A percentile compares a stretch with the other conserved stretches of the same genome.
Conservation (phyloP, 2,888 invertebrate genomes). For the Clitarchus hookeri region DNA sequence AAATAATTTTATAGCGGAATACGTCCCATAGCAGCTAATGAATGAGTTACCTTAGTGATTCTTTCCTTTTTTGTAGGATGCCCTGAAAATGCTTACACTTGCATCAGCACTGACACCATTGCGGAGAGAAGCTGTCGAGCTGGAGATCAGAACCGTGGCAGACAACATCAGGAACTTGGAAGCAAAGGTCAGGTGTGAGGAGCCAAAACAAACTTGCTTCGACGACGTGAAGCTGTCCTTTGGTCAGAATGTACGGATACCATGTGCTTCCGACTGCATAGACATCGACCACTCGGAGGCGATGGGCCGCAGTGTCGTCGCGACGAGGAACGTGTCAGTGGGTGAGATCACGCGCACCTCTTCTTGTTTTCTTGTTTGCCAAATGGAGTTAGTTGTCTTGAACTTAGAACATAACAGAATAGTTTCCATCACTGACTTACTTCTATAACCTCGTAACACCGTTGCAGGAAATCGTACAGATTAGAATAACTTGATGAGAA, state of each 20-base stretch:
- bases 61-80: not conserved
- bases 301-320: conserved; percentile 19
- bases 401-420: not conserved
- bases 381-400: not conserved
- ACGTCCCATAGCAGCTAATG: no score
- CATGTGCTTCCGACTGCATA: conserved; percentile 30
- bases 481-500: no score
- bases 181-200: not conserved
- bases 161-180: not conserved
- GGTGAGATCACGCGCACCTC: not conserved
- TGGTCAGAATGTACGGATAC: conserved; percentile 15
- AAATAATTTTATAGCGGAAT: no score
- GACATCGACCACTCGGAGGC: conserved; percentile 18
- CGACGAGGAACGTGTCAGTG: not conserved
- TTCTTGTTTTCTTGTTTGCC: not conserved
- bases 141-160: not conserved
- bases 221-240: not conserved
- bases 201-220: not conserved
- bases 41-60: no score
- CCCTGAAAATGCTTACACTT: not conserved
- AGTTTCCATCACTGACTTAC: no score
- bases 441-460: no score
- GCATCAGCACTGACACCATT: not conserved
- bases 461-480: no score
- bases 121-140: not conserved